Evolutionary conservation across 2,797 vertebrate genomes (phyloP), one percentile per base, ranked within the genome.

Genomic region (Anas bernieri): DNA sequence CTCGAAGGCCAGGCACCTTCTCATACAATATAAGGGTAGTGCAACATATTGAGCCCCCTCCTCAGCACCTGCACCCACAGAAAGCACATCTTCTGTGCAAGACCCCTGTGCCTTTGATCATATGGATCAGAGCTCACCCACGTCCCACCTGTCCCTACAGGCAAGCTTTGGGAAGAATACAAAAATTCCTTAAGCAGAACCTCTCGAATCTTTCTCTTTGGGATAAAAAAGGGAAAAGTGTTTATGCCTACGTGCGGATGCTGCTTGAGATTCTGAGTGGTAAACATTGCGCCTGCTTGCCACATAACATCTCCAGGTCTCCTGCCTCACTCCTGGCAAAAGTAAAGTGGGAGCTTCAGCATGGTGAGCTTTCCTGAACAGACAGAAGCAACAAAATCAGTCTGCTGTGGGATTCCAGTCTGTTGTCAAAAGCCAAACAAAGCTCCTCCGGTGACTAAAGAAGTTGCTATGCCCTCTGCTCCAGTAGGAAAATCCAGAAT

Each of bases 141-240:
- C 5, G n/a, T 3, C 9, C 35, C 33, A 50, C 28, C 33, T 41
- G 28, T 45, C 33, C 55, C 58, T 62, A 0, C 3, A 37, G 1
- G 1, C 11, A 72, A 46, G 4, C 39, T 54, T 68, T 58, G 82
- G 33, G 63, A 90, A 83, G 52, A 93, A 61, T 69, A 30, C 13
- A 84, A 59, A 69, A 76, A 52, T 46, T 90, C 37, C 17, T 46
- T 28, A 87, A 80, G 43, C 12, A 75, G 43, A 13, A 35, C 14
- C 46, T 83, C 48, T 80, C 30, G 76, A 87, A 82, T 52, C 31
- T 50, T 93, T 39, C 33, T 74, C 73, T 70, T 83, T 86, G 52
- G 68, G 39, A 94, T 80, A 87, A 83, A 91, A 80, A 52, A 90
- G 85, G 48, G 69, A 35, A 43, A 91, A 72, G 48, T 72, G 88